phyloP scores from a whole-genome alignment of 2,797 vertebrate species.

The Malacoctenus gilli region DNA sequence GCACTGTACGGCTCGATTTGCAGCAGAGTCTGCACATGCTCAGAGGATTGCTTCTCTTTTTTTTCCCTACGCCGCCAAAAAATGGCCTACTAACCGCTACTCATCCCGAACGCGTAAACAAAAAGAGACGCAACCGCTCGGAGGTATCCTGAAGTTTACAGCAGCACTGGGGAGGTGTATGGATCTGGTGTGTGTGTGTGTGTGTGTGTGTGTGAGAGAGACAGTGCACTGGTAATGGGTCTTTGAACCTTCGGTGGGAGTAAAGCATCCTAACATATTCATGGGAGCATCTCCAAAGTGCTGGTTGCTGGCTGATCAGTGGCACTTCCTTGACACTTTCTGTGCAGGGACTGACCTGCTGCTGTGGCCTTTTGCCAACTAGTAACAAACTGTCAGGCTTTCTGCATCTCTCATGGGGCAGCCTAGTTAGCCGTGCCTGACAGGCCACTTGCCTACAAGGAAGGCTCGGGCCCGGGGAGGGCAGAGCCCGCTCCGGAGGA shows the following conservation, averaged over 20 bases:
- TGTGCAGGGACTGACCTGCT: constrained; percentile 67
- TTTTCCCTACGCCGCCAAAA: too few species aligned
- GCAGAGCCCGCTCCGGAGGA: constrained; percentile 71
- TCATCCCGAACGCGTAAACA: constrained; percentile 5
- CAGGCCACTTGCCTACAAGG: constrained; percentile 74
- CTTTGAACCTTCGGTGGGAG: constrained; percentile 28
- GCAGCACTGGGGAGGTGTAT: constrained; percentile 7
- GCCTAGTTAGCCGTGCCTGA: constrained; percentile 80
- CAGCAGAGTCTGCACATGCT: constrained; percentile 1
- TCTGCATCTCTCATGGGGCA: constrained; percentile 78
- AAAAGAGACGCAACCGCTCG: constrained; percentile 25
- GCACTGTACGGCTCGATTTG: constrained; percentile 6
- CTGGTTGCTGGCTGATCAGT: constrained; percentile 52
- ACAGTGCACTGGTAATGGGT: constrained; percentile 9
- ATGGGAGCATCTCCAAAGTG: constrained; percentile 29
- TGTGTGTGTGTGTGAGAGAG: constrained; percentile 14
- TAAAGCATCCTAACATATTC: constrained; percentile 19
- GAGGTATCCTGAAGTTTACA: constrained; percentile 27
- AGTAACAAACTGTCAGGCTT: constrained; percentile 77
- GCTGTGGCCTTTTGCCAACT: constrained; percentile 76
- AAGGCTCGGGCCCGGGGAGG: constrained; percentile 67
- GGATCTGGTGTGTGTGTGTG: constrained; percentile 23
- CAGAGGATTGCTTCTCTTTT: too few species aligned
- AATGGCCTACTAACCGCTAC: constrained; percentile 1
- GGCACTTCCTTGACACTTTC: constrained; percentile 64